phyloP scores from a whole-genome alignment of 35 echinoderm and acorn worm genomes.

The Strongylocentrotus purpuratus region DNA sequence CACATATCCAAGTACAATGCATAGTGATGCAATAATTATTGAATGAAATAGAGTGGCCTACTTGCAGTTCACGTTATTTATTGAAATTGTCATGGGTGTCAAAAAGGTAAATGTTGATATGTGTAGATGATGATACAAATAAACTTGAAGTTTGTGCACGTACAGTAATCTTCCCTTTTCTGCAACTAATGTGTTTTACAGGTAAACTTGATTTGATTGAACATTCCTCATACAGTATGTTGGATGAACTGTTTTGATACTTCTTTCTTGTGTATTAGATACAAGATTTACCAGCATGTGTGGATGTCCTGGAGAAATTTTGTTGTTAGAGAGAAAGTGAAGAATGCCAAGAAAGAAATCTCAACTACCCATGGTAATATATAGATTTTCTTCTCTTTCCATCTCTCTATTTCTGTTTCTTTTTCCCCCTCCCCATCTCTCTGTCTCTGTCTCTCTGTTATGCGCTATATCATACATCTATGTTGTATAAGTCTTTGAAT shows the following conservation, averaged over 20 bases:
- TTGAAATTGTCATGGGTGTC: too few species aligned
- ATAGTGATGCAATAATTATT: background rate
- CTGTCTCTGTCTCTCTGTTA: background rate
- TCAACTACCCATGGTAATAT: slow-evolving; percentile 35
- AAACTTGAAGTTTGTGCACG: too few species aligned
- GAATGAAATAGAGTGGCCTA: background rate
- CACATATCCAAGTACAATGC: background rate
- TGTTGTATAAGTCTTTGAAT: too few species aligned
- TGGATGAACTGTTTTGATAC: background rate
- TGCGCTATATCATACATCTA: too few species aligned
- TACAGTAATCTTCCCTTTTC: too few species aligned
- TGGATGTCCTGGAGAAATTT: slow-evolving; percentile 45
- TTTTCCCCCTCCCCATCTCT: background rate
- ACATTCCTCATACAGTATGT: too few species aligned
- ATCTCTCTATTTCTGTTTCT: background rate
- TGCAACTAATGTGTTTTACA: background rate
- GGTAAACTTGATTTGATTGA: too few species aligned
- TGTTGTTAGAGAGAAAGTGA: slow-evolving; percentile 47
- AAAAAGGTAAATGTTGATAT: too few species aligned
- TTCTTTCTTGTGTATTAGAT: background rate
- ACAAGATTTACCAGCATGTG: slow-evolving; percentile 22
- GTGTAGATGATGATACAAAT: too few species aligned
- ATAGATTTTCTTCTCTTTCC: background rate
- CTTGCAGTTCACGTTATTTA: background rate
- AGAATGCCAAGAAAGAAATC: slow-evolving; percentile 54